These are phyloP conservation scores for Myocastor coypus DNA, from an alignment of 2,113 vertebrate species.

Conservation along the genomic window DNA sequence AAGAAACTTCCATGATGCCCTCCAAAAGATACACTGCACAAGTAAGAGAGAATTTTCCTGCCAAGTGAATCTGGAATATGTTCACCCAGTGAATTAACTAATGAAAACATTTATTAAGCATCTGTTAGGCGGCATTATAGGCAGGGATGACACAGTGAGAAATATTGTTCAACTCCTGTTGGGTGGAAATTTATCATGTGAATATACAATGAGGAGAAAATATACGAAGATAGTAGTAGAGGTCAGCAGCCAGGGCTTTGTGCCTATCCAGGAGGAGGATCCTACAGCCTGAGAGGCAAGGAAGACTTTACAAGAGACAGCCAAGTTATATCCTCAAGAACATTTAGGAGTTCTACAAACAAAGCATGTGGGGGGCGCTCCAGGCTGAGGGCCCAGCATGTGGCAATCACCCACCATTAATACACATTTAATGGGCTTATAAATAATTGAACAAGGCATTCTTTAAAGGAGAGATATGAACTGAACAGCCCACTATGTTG, in stretches of 20 bases:
- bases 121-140: conserved; percentile 2
- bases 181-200: background rate
- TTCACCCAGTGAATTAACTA: conserved; percentile 58
- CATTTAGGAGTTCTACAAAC: conserved; percentile 5
- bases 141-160: background rate
- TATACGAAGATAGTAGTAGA: background rate
- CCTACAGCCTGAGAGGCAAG: background rate
- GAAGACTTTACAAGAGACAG: background rate
- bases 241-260: background rate
- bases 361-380: background rate
- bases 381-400: background rate
- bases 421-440: conserved; percentile 62
- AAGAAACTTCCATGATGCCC: conserved; percentile 2
- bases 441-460: conserved; percentile 58
- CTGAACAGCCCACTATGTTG: conserved; percentile 40
- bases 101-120: conserved; percentile 52
- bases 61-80: conserved; percentile 29
- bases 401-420: conserved; percentile 39
- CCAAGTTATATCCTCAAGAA: background rate
- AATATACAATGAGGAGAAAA: background rate
- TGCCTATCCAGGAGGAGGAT: background rate
- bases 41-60: background rate
- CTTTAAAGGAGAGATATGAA: conserved; percentile 63
- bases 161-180: background rate
- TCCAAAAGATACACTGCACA: background rate